A percentile compares a stretch with the other conserved stretches of the same genome.
Evolutionary conservation across 30 jellyfish, hydroid and myxozoan genomes (phyloP).

Genomic region (Cassiopea andromeda): DNA sequence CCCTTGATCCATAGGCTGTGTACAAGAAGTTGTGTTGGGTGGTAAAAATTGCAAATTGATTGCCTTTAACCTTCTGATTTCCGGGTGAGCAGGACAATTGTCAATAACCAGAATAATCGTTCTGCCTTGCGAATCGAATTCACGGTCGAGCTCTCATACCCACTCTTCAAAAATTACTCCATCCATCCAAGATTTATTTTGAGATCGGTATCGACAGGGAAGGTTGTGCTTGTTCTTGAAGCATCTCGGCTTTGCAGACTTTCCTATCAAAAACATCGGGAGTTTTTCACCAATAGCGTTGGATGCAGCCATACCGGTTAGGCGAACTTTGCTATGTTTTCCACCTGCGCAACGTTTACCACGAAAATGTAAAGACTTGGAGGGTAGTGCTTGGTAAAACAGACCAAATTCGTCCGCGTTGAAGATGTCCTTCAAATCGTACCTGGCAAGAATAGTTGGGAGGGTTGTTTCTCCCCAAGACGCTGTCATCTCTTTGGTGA

Average conservation of each 20-base stretch:
- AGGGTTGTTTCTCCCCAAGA: too few relatives aligned
- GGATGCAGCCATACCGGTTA: slow-evolving; percentile 34
- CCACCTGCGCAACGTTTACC: slow-evolving; percentile 19
- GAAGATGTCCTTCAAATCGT: too few relatives aligned
- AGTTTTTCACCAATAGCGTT: slow-evolving; percentile 30
- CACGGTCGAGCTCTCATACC: slow-evolving; percentile 29
- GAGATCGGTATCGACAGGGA: slow-evolving; percentile 64
- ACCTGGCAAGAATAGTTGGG: too few relatives aligned
- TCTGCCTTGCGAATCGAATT: background rate
- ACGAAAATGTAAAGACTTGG: background rate
- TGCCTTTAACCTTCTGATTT: slow-evolving; percentile 7
- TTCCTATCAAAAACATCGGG: slow-evolving; percentile 37
- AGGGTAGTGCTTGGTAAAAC: too few relatives aligned
- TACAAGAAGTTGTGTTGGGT: slow-evolving; percentile 36
- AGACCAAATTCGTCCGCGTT: too few relatives aligned
- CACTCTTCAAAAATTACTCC: slow-evolving; percentile 48
- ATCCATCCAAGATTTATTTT: slow-evolving; percentile 52
- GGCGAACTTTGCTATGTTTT: slow-evolving; percentile 19
- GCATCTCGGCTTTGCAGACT: slow-evolving; percentile 45
- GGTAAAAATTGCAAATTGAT: slow-evolving; percentile 6
- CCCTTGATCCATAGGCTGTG: slow-evolving; percentile 55
- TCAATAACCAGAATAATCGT: slow-evolving; percentile 31
- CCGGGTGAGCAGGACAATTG: slow-evolving; percentile 71
- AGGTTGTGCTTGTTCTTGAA: background rate
- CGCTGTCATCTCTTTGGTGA: too few relatives aligned